A percentile compares a stretch with the other conserved stretches of the same genome.
Conservation (phyloP, 2,888 invertebrate genomes). For the Calameuta pallipes region DNA sequence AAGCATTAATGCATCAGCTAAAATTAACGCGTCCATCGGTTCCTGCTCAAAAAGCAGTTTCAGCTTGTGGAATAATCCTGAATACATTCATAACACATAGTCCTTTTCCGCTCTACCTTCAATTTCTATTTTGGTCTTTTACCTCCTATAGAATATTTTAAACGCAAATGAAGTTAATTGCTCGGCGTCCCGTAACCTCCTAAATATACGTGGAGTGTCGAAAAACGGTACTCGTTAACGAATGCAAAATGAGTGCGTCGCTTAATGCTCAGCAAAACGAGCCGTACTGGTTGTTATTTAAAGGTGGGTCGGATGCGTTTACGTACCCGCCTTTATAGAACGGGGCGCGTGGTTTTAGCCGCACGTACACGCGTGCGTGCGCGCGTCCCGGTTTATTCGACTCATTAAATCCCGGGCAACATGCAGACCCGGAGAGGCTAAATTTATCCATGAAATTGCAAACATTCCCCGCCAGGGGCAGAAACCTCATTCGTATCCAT, state of each 20-base stretch:
- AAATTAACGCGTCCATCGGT: neutral
- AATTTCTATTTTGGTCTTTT: neutral
- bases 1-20: neutral
- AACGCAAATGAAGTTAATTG: neutral
- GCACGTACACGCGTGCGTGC: neutral
- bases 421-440: neutral
- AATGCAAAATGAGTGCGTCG: neutral
- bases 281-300: neutral
- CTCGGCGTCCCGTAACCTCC: neutral
- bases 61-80: neutral
- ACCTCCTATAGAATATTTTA: neutral
- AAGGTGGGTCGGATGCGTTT: neutral
- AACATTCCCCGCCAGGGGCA: neutral
- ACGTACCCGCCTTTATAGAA: neutral
- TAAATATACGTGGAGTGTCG: neutral
- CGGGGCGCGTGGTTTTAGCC: neutral
- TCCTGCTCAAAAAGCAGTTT: neutral
- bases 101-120: neutral
- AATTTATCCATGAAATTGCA: neutral
- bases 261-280: neutral
- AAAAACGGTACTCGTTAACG: neutral
- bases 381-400: neutral
- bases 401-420: neutral
- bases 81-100: neutral
- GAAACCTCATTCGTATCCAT: neutral